phyloP scores from a whole-genome alignment of 1,140 invertebrate genomes.

The Cotesia glomerata region DNA sequence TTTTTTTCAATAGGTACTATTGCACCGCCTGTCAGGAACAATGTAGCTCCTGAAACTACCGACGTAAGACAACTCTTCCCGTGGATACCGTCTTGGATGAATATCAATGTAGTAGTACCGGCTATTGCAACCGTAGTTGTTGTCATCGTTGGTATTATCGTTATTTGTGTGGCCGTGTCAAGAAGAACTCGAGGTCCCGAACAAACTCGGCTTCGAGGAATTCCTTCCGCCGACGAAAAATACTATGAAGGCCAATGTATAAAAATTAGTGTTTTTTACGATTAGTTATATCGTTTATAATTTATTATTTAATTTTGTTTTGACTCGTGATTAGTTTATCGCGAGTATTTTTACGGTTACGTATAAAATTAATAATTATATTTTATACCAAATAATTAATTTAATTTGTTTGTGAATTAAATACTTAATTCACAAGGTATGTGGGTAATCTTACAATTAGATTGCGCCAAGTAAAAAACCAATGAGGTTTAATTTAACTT shows the following conservation, averaged over 20 bases:
- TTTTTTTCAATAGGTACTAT: conserved; percentile 72
- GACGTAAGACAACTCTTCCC: conserved; percentile 71
- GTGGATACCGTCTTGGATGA: conserved; percentile 85
- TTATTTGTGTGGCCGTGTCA: conserved; percentile 85
- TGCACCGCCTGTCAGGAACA: conserved; percentile 75
- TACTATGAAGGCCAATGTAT: conserved; percentile 65
- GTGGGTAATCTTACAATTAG: no score
- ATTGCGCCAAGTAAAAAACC: no score
- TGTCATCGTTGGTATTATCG: conserved; percentile 85
- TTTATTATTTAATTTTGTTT: neutral
- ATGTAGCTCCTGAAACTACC: conserved; percentile 61
- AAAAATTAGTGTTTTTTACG: conserved; percentile 44
- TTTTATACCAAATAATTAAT: no score
- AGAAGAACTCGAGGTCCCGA: conserved; percentile 74
- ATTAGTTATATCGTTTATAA: conserved; percentile 14
- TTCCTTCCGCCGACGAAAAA: conserved; percentile 63
- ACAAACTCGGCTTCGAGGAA: conserved; percentile 82
- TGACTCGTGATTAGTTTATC: no score
- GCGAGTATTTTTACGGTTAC: no score
- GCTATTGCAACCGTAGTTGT: conserved; percentile 84
- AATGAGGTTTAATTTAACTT: no score
- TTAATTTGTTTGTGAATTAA: no score
- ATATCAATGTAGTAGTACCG: conserved; percentile 85
- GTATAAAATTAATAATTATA: no score
- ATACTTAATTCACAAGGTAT: no score